phyloP scores from a whole-genome alignment of 2,888 invertebrate genomes.

The Oxytorus armatus region DNA sequence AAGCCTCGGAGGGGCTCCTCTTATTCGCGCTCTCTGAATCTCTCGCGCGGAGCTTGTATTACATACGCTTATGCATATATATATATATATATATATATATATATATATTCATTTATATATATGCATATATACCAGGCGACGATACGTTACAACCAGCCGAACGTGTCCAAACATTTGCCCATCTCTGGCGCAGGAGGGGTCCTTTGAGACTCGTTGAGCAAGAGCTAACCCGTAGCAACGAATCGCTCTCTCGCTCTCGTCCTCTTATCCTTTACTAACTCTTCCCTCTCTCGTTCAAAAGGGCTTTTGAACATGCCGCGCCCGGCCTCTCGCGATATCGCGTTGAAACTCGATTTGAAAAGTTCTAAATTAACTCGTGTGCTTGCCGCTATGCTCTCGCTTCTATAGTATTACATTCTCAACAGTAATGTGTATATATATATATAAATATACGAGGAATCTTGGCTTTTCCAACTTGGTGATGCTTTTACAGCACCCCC shows the following conservation, averaged over 20 bases:
- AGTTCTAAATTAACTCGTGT: conserved; percentile 67
- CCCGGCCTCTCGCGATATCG: conserved; percentile 40
- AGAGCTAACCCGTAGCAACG: conserved; percentile 70
- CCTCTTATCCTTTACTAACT: conserved; percentile 59
- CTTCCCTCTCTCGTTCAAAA: conserved; percentile 50
- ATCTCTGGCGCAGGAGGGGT: conserved; percentile 59
- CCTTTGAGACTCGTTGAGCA: conserved; percentile 66
- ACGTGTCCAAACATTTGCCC: conserved; percentile 67
- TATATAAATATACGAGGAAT: not conserved
- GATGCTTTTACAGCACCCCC: conserved; percentile 38
- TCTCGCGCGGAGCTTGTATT: conserved; percentile 31
- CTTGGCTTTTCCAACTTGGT: conserved; percentile 49
- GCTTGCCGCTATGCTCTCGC: conserved; percentile 34
- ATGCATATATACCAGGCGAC: conserved; percentile 16
- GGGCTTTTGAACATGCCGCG: conserved; percentile 59
- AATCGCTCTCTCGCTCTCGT: conserved; percentile 25
- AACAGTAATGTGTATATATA: not conserved
- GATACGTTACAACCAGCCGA: conserved; percentile 61
- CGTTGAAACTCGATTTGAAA: conserved; percentile 66
- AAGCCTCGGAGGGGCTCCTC: conserved; percentile 41
- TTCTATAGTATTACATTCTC: conserved; percentile 1
- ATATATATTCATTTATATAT: conserved; percentile 12
- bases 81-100: conserved; percentile 9
- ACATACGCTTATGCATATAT: not conserved
- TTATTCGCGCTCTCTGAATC: conserved; percentile 42